Base-by-base conservation (phyloP, 2,113 vertebrate genomes). In the Tupaia tana region DNA sequence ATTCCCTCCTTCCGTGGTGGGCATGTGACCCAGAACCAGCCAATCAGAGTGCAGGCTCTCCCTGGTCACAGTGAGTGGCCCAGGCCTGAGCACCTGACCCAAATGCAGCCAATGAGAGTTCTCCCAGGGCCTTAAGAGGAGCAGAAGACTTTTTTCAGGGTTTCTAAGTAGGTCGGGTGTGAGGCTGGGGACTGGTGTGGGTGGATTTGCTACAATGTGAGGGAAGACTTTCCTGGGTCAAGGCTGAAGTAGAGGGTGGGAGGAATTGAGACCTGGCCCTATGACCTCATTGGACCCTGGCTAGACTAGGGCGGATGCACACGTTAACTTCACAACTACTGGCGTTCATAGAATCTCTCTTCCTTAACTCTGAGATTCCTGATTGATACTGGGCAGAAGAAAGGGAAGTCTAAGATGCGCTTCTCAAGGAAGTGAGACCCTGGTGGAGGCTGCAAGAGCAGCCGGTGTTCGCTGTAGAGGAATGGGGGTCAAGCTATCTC, bases 11-110 rank as follows among this genome's bases (percentile, higher is more conserved):
- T 27, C 74, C 58, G 19, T 12, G 0, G 13, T n/a, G 63, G 27
- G 7, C 91, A 85, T 22, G 80, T 94, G 91, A 94, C 83, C 82
- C 70, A 84, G 86, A 52, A 19, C 27, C 69, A 77, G 63, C 80
- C 91, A 97, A 79, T 96, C 66, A 91, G 86, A 91, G 80, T 20
- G 14, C 18, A 54, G 89, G 8, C 20, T 67, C 54, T 54, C 43
- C 58, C 70, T n/a, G 78, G 52, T 56, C 58, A 0, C 27, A 1
- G 14, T 2, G 61, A 89, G 3, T 89, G 71, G 66, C 52, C 81
- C 67, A 77, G 63, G 54, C 29, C 7, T 18, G 24, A 16, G 29
- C 93, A 77, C 59, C 69, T 96, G 93, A 89, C 79, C 66, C n/a
- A 25, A 34, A 63, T 0, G 4, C 4, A 27, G 64, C 64, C 67